phyloP scores from a whole-genome alignment of 2,888 invertebrate genomes.

The Phragmatobia fuliginosa region DNA sequence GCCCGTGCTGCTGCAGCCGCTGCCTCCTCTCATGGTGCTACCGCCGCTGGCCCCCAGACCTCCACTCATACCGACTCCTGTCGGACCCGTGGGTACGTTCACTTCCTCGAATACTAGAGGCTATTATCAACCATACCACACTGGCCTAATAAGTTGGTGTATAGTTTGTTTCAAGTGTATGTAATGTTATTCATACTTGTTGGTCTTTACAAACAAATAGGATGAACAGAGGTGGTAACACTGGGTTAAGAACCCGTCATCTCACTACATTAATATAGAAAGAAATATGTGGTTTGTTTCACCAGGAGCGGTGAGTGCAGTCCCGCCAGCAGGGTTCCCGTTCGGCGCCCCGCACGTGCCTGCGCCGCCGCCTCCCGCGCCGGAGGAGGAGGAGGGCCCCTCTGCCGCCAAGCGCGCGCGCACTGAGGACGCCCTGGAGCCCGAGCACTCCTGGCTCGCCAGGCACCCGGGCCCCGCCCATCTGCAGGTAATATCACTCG shows the following conservation, averaged over 20 bases:
- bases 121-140: neutral
- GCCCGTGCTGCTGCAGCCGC: constrained; percentile 74
- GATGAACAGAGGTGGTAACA: no score
- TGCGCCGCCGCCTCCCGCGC: constrained; percentile 40
- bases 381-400: constrained; percentile 92
- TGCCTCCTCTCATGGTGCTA: constrained; percentile 56
- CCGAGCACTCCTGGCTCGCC: constrained; percentile 89
- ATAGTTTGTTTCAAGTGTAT: no score
- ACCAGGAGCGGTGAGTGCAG: constrained; percentile 56
- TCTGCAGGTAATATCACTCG: constrained; percentile 79
- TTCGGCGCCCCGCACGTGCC: constrained; percentile 52
- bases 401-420: constrained; percentile 94
- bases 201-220: no score
- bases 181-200: no score
- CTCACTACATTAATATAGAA: neutral
- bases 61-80: constrained; percentile 71
- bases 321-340: constrained; percentile 61
- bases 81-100: constrained; percentile 33
- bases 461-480: constrained; percentile 68
- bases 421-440: constrained; percentile 96
- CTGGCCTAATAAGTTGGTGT: no score
- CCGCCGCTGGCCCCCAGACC: constrained; percentile 67
- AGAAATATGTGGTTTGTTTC: neutral
- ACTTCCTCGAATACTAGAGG: no score
- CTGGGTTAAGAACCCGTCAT: no score